These are phyloP conservation scores for Sebastes steindachneri DNA, from an alignment of 2,797 vertebrate species.

Conservation along the genomic window DNA sequence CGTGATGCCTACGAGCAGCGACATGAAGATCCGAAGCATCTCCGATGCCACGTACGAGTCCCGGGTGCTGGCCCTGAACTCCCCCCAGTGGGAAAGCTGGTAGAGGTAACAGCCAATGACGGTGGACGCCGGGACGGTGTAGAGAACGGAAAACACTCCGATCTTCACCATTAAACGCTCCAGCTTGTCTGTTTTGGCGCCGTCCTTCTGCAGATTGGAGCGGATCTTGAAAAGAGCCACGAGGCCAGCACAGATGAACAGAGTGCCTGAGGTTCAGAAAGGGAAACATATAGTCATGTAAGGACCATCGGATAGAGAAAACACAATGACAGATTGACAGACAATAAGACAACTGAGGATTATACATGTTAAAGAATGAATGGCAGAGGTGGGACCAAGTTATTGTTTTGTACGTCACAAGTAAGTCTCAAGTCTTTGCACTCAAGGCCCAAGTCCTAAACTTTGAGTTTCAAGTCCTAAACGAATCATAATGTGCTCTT, in stretches of 20 bases:
- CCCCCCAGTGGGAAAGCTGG: conserved; percentile 94
- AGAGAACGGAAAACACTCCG: conserved; percentile 96
- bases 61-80: conserved; percentile 89
- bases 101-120: conserved; percentile 98
- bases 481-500: too few species aligned
- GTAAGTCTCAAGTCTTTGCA: too few species aligned
- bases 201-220: conserved; percentile 98
- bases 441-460: too few species aligned
- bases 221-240: conserved; percentile 98
- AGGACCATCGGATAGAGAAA: not conserved
- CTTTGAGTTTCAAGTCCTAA: too few species aligned
- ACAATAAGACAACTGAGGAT: not conserved
- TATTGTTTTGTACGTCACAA: too few species aligned
- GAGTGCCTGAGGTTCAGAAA: conserved; percentile 81
- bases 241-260: conserved; percentile 96
- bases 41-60: conserved; percentile 96
- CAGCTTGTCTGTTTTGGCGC: conserved; percentile 98
- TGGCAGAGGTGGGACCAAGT: too few species aligned
- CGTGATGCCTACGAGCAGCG: conserved; percentile 96
- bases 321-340: not conserved
- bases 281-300: not conserved
- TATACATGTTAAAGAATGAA: not conserved
- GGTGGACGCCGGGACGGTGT: conserved; percentile 95
- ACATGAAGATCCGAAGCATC: conserved; percentile 99
- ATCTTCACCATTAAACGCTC: conserved; percentile 99